Evolutionary conservation across 1,140 invertebrate genomes (phyloP).

Genomic region (Oryctes rhinoceros): DNA sequence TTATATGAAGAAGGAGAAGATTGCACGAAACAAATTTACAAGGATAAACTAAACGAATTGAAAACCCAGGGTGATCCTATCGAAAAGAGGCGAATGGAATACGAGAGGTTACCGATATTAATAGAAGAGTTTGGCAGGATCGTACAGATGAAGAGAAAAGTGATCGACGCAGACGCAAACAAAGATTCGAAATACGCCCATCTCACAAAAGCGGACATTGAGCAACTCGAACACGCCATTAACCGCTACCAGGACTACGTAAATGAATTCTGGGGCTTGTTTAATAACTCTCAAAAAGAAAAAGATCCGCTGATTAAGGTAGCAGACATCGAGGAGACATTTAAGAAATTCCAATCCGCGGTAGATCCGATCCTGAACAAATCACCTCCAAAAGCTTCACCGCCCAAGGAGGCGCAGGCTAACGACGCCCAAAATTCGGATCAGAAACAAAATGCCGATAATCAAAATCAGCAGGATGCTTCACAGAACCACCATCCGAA

Average conservation of each 20-base stretch:
- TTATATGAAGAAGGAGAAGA: conserved; percentile 95
- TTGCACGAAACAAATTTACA: conserved; percentile 82
- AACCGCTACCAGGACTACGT: conserved; percentile 74
- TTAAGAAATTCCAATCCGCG: conserved; percentile 73
- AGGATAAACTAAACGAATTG: conserved; percentile 67
- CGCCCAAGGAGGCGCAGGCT: conserved; percentile 62
- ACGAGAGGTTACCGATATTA: conserved; percentile 75
- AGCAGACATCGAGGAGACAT: conserved; percentile 78
- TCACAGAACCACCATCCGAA: conserved; percentile 45
- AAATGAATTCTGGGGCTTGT: conserved; percentile 71
- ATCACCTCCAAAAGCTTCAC: conserved; percentile 79
- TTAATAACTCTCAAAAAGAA: conserved; percentile 69
- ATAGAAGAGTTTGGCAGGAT: conserved; percentile 79
- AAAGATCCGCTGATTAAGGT: conserved; percentile 76
- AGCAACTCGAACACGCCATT: conserved; percentile 71
- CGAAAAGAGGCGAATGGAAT: conserved; percentile 77
- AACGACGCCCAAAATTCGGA: conserved; percentile 48
- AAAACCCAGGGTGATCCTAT: conserved; percentile 84
- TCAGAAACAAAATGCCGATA: conserved; percentile 43
- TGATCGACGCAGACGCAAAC: conserved; percentile 68
- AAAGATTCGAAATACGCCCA: conserved; percentile 86
- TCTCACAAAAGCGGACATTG: conserved; percentile 80
- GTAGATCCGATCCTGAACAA: conserved; percentile 83
- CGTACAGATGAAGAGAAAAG: conserved; percentile 80
- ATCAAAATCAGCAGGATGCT: conserved; percentile 47